phyloP scores from a whole-genome alignment of 2,113 vertebrate species.

The Lasiurus borealis region DNA sequence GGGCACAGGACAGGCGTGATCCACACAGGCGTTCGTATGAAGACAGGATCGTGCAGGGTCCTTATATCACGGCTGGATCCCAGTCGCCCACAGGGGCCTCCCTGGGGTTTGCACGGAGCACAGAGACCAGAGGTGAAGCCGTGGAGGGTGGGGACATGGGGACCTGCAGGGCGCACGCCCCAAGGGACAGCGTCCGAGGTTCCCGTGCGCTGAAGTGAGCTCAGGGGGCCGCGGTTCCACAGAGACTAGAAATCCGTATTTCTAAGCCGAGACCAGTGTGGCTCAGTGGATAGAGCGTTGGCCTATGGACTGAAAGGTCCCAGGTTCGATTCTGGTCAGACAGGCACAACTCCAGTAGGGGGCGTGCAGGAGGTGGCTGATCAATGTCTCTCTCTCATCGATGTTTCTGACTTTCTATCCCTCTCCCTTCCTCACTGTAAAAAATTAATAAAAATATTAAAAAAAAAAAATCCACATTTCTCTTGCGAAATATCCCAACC shows the following conservation, averaged over 20 bases:
- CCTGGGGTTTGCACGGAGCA: background rate
- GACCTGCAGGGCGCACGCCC: fast-evolving
- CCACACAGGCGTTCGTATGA: fast-evolving
- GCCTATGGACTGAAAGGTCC: too few species aligned
- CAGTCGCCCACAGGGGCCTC: background rate
- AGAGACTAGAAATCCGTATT: background rate
- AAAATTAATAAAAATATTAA: too few species aligned
- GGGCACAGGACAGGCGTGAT: too few species aligned
- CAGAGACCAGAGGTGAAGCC: too few species aligned
- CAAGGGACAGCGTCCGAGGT: fast-evolving
- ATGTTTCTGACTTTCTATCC: too few species aligned
- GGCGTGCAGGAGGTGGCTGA: too few species aligned
- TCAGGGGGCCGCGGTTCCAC: background rate
- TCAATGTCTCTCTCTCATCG: too few species aligned
- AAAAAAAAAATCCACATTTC: background rate
- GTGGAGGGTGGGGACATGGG: fast-evolving
- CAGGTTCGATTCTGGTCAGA: too few species aligned
- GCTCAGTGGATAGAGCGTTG: too few species aligned
- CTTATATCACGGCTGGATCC: background rate
- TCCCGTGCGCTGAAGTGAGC: fast-evolving
- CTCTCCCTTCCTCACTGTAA: too few species aligned
- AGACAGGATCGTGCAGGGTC: background rate
- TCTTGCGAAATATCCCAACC: background rate
- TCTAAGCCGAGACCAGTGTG: too few species aligned
- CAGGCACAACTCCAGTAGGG: too few species aligned